A percentile compares a stretch with the other conserved stretches of the same genome.
phyloP scores from a whole-genome alignment of 2,797 vertebrate species.

The Argyrosomus regius region DNA sequence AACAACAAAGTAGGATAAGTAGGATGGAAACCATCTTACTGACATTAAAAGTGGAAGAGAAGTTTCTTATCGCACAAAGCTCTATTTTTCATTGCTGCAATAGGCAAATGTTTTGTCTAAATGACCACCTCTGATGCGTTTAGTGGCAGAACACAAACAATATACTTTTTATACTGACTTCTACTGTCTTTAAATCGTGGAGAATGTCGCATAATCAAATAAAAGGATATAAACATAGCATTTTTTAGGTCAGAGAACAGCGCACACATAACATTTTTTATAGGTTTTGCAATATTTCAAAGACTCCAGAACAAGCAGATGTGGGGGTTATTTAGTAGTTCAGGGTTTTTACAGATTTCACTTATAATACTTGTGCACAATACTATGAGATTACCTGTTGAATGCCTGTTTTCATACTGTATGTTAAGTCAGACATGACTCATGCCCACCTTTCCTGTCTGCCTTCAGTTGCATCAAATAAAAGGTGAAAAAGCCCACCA shows the following conservation, averaged over 20 bases:
- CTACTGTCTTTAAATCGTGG: conserved; percentile 11
- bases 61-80: background rate
- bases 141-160: background rate
- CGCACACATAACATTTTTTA: conserved; percentile 34
- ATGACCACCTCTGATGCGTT: background rate
- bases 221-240: conserved; percentile 28
- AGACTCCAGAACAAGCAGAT: conserved; percentile 32
- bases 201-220: background rate
- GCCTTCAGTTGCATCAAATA: no score
- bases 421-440: background rate
- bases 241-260: conserved; percentile 44
- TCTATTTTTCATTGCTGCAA: conserved; percentile 5
- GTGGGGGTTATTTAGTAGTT: conserved; percentile 27
- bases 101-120: background rate
- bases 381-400: no score
- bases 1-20: conserved; percentile 19
- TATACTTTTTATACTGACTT: background rate
- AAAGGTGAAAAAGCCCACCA: no score
- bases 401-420: background rate
- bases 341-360: conserved; percentile 15
- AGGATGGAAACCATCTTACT: background rate
- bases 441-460: no score
- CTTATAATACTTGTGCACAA: background rate
- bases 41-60: background rate
- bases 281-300: conserved; percentile 36